These are phyloP conservation scores for Mustelus asterias DNA, from an alignment of 2,113 vertebrate species.

Conservation along the genomic window DNA sequence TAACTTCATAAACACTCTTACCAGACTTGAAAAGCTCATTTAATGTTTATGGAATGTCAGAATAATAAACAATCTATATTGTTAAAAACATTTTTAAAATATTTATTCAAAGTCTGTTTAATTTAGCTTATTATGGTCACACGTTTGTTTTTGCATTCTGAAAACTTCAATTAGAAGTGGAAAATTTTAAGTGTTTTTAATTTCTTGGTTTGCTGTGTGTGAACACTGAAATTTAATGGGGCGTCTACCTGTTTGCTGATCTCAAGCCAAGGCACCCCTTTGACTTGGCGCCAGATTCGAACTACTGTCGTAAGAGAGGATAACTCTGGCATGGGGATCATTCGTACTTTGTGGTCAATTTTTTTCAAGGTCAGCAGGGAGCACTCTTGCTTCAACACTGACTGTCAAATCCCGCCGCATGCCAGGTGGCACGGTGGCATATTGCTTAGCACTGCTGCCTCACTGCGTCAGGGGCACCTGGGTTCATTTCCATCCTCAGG, in stretches of 20 bases:
- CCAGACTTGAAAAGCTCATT: not conserved
- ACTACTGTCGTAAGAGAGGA: not conserved
- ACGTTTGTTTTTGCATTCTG: not conserved
- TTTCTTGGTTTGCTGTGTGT: not conserved
- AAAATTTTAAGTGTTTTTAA: not conserved
- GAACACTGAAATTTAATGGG: not conserved
- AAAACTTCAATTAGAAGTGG: not conserved
- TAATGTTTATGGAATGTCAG: not conserved
- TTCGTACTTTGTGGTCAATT: not conserved
- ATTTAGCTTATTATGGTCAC: not conserved
- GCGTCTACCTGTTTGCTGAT: not conserved
- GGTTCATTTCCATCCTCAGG: no score
- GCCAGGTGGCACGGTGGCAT: no score
- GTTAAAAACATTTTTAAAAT: not conserved
- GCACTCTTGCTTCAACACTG: not conserved
- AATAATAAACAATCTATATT: not conserved
- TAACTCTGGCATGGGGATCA: not conserved
- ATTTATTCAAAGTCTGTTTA: not conserved
- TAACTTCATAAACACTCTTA: not conserved
- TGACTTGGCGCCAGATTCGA: not conserved
- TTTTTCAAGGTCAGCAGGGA: not conserved
- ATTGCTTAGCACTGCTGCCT: no score
- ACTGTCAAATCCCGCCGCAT: not conserved
- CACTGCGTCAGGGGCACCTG: no score
- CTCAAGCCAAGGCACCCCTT: not conserved